Percentiles rank a stretch among this genome's conserved stretches.
Evolutionary conservation across 2,113 vertebrate species (phyloP).

Genomic region (Psittacula cyanocephala): DNA sequence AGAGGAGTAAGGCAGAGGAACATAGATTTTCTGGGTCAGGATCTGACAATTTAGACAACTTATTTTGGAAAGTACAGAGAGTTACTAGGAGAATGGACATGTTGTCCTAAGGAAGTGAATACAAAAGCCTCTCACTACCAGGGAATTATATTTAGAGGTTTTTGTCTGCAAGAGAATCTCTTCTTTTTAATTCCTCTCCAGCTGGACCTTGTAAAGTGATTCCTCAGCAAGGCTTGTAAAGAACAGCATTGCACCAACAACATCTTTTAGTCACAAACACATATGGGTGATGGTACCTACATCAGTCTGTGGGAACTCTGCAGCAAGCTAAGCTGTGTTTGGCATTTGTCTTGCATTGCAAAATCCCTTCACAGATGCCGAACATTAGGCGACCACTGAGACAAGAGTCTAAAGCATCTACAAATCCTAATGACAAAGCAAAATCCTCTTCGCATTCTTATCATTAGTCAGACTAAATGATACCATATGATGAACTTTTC

Average conservation of each 20-base stretch:
- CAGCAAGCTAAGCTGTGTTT: neutral
- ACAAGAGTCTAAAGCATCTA: neutral
- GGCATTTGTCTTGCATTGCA: neutral
- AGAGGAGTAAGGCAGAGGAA: neutral
- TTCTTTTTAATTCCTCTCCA: neutral
- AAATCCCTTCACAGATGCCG: neutral
- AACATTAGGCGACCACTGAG: neutral
- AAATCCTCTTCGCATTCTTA: neutral
- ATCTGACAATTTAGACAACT: neutral
- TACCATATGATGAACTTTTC: neutral
- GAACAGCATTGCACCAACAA: neutral
- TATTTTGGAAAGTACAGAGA: neutral
- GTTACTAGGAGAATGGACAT: neutral
- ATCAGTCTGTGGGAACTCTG: neutral
- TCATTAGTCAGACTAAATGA: neutral
- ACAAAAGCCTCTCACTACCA: neutral
- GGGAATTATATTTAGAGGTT: neutral
- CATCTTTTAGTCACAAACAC: neutral
- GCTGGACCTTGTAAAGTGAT: neutral
- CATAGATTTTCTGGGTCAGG: neutral
- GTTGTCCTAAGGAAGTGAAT: neutral
- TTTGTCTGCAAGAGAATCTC: neutral
- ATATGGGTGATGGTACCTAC: neutral
- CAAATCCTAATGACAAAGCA: neutral
- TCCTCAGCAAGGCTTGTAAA: slow-evolving; percentile 2